Conservation (phyloP, 1,140 invertebrate genomes). For the Drosophila parvula region DNA sequence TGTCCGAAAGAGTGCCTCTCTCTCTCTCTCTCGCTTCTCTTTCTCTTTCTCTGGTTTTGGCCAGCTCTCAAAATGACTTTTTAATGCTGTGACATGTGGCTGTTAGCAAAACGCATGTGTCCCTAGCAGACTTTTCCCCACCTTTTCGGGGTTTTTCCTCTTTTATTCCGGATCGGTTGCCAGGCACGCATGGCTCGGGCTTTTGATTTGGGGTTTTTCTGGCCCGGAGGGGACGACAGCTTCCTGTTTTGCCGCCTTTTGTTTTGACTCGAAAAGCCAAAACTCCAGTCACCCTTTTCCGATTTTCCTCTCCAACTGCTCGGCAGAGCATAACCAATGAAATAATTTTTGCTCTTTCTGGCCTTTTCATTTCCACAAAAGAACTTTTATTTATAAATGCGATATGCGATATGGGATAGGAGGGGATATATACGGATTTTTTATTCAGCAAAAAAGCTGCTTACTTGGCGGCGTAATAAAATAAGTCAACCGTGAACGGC, state of each 20-base stretch:
- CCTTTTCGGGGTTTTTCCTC: not conserved
- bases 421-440: slow-evolving; percentile 6
- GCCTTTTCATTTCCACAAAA: slow-evolving; percentile 44
- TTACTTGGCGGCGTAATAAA: slow-evolving; percentile 51
- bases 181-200: slow-evolving; percentile 42
- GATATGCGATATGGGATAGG: slow-evolving; percentile 6
- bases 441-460: slow-evolving; percentile 8
- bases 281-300: slow-evolving; percentile 25
- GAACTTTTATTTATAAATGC: slow-evolving; percentile 35
- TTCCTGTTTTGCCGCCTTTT: slow-evolving; percentile 48
- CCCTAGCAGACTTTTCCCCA: slow-evolving; percentile 10
- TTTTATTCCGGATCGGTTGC: slow-evolving; percentile 21
- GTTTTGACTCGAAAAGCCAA: slow-evolving; percentile 18
- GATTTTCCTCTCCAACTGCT: slow-evolving; percentile 23
- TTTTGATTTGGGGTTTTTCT: slow-evolving; percentile 34
- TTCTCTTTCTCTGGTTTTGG: slow-evolving; percentile 4
- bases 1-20: slow-evolving; percentile 3
- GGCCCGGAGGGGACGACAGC: slow-evolving; percentile 7
- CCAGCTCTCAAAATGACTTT: slow-evolving; percentile 34
- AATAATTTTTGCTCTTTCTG: slow-evolving; percentile 54
- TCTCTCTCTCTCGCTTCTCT: not conserved
- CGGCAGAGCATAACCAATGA: slow-evolving; percentile 55
- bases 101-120: slow-evolving; percentile 24
- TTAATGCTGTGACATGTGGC: slow-evolving; percentile 45
- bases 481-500: slow-evolving; percentile 58